A percentile compares a stretch with the other conserved stretches of the same genome.
Conservation (phyloP, 2,888 invertebrate genomes). For the Mamestra brassicae region DNA sequence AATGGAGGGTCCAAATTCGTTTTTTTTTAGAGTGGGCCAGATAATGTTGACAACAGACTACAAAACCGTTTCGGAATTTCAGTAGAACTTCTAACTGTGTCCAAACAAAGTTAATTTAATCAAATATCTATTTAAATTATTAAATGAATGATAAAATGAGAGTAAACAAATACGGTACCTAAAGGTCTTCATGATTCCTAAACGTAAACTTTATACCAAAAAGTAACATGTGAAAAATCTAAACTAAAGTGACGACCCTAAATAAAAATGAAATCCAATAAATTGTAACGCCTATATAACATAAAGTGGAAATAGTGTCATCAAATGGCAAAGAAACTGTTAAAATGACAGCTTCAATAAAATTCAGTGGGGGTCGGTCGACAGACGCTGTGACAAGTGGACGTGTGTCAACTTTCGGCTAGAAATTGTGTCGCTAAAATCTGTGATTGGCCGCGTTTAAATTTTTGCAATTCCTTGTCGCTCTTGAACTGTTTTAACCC, state of each 20-base stretch:
- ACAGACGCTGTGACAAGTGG: too few relatives aligned
- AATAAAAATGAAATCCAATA: not conserved
- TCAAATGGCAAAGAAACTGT: constrained; percentile 85
- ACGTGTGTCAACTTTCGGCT: too few relatives aligned
- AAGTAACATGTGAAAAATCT: not conserved
- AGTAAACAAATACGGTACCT: not conserved
- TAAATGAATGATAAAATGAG: not conserved
- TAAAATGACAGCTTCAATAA: constrained; percentile 86
- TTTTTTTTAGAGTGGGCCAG: too few relatives aligned
- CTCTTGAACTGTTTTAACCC: too few relatives aligned
- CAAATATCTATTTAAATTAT: not conserved
- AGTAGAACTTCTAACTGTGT: not conserved
- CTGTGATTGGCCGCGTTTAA: too few relatives aligned
- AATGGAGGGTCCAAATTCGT: too few relatives aligned
- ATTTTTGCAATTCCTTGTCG: too few relatives aligned
- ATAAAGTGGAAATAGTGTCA: constrained; percentile 79
- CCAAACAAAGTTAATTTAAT: not conserved
- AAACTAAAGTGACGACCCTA: not conserved
- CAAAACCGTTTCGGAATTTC: not conserved
- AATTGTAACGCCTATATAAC: constrained; percentile 2
- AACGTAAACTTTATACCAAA: not conserved
- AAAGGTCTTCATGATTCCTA: not conserved
- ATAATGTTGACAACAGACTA: too few relatives aligned
- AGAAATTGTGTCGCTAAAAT: too few relatives aligned
- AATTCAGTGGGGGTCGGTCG: too few relatives aligned